Evolutionary conservation across 2,888 invertebrate genomes (phyloP).

Genomic region (Cerceris ruficornis): DNA sequence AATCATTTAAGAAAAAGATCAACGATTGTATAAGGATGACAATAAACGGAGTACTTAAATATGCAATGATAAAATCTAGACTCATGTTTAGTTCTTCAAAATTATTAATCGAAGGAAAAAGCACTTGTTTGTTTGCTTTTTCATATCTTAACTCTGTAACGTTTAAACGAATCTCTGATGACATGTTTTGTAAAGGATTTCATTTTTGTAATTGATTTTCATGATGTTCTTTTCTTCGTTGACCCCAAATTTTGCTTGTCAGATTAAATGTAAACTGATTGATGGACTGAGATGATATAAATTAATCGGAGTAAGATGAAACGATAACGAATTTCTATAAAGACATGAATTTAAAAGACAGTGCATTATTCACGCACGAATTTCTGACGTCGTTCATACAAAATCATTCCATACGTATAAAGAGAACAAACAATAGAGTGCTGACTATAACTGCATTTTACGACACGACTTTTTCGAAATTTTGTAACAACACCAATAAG

Average conservation of each 20-base stretch:
- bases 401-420: slow-evolving; percentile 44
- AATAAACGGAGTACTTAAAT: slow-evolving; percentile 49
- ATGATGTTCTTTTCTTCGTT: no score
- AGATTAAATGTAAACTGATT: no score
- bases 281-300: no score
- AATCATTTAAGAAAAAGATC: slow-evolving; percentile 13
- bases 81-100: no score
- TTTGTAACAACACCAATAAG: slow-evolving; percentile 19
- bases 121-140: no score
- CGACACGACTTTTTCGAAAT: slow-evolving; percentile 12
- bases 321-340: not conserved
- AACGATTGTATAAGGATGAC: slow-evolving; percentile 48
- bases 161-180: no score
- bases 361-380: slow-evolving; percentile 23
- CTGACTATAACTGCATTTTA: slow-evolving; percentile 12
- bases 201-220: no score
- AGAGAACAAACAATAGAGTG: slow-evolving; percentile 13
- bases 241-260: no score
- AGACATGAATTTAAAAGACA: slow-evolving; percentile 24
- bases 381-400: slow-evolving; percentile 21
- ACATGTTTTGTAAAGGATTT: no score
- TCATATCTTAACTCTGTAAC: no score
- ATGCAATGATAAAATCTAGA: not conserved
- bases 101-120: no score
- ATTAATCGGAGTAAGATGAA: not conserved